phyloP scores from a whole-genome alignment of 2,888 invertebrate species.

The Drosophila mimetica region DNA sequence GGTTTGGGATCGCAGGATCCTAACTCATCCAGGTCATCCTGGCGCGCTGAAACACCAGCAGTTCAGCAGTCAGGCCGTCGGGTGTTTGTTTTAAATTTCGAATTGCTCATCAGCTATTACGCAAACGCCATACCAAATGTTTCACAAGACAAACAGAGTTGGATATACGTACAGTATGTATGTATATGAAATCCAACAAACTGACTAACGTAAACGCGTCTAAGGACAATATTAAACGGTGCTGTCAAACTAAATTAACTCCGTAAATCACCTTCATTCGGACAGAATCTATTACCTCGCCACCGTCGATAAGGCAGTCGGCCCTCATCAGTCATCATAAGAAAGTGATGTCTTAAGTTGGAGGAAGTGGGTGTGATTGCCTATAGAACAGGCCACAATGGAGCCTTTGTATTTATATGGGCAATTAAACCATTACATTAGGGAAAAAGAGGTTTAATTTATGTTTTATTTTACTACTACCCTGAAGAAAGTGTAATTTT shows the following conservation, averaged over 20 bases:
- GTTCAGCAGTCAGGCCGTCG: slow-evolving; percentile 13
- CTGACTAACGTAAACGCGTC: no score
- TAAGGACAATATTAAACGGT: neutral
- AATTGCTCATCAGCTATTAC: slow-evolving; percentile 30
- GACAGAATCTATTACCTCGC: neutral
- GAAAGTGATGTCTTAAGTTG: neutral
- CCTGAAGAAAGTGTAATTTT: no score
- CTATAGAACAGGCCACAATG: no score
- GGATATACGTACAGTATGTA: neutral
- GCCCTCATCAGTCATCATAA: neutral
- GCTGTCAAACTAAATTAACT: neutral
- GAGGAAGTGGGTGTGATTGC: neutral
- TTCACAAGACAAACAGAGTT: neutral
- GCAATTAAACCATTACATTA: no score
- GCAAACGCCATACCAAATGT: neutral
- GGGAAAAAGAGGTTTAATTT: no score
- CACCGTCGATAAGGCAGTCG: neutral
- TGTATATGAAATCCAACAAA: neutral
- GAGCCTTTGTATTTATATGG: no score
- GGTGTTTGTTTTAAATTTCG: slow-evolving; percentile 71
- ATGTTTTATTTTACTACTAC: no score
- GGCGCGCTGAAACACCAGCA: neutral
- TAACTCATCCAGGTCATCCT: neutral
- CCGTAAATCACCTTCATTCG: neutral
- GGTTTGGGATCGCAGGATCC: neutral